Conservation (phyloP, 2,113 vertebrate species). For the Globicephala melas region DNA sequence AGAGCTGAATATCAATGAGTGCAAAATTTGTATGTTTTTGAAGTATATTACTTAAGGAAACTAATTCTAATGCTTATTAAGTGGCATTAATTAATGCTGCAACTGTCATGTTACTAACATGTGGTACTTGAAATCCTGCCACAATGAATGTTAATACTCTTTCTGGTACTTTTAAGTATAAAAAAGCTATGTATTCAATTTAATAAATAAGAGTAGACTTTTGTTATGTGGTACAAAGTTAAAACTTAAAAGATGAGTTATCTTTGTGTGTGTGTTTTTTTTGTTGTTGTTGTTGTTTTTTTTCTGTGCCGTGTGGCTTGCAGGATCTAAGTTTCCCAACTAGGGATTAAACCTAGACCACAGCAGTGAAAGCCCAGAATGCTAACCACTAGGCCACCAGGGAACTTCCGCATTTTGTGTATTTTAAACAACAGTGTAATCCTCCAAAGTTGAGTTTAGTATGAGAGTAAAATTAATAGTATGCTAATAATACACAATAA, state of each 20-base stretch:
- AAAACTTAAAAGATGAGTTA: neutral
- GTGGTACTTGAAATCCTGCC: neutral
- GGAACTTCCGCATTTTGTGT: neutral
- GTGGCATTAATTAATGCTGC: neutral
- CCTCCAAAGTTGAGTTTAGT: neutral
- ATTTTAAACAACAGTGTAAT: neutral
- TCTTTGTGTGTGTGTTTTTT: neutral
- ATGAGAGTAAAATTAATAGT: neutral
- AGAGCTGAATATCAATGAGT: neutral
- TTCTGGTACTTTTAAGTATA: neutral
- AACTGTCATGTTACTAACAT: neutral
- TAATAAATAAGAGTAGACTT: neutral
- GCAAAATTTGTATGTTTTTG: neutral
- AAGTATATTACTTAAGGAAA: neutral
- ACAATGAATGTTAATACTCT: constrained; percentile 6
- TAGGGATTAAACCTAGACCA: neutral
- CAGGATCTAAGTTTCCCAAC: neutral
- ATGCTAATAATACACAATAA: neutral
- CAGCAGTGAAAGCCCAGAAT: neutral
- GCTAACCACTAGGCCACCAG: neutral
- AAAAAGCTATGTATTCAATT: neutral
- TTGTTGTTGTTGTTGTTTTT: neutral
- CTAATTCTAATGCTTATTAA: neutral
- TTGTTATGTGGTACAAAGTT: neutral
- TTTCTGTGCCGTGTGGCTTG: neutral